Conservation (phyloP, 2,113 vertebrate genomes). For the Dolichallabes microphthalmus region DNA sequence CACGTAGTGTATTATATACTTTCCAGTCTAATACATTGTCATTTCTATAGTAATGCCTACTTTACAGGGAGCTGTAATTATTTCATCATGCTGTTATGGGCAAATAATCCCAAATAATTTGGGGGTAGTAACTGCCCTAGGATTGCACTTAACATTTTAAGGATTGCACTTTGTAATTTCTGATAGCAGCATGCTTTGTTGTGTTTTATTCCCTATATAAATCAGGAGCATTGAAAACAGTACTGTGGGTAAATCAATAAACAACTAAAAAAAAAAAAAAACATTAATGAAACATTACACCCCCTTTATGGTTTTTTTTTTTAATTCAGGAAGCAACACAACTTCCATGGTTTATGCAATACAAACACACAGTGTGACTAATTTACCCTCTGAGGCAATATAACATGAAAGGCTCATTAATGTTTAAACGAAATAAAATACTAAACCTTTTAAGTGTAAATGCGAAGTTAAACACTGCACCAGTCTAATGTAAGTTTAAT, state of each 20-base stretch:
- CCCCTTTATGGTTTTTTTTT: neutral
- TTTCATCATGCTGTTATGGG: neutral
- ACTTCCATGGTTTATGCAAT: neutral
- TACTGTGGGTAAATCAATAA: neutral
- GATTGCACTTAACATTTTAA: neutral
- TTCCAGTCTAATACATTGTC: neutral
- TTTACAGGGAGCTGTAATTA: neutral
- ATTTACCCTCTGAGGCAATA: neutral
- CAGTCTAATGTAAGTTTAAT: too few species aligned
- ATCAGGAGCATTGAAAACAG: neutral
- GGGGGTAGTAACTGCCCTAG: neutral
- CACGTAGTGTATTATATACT: too few species aligned
- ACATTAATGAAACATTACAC: neutral
- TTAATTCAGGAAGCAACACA: neutral
- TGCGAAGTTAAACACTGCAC: neutral
- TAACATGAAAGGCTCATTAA: neutral
- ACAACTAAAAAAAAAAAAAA: neutral
- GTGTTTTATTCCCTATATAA: neutral
- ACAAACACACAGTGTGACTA: neutral
- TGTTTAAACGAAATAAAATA: neutral
- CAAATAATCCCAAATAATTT: neutral
- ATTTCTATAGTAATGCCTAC: neutral
- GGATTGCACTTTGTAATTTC: neutral
- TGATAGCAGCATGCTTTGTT: neutral
- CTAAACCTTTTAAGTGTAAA: neutral